phyloP scores from a whole-genome alignment of 53 echinoderm and acorn worm genomes.

The Stichopus horrens region DNA sequence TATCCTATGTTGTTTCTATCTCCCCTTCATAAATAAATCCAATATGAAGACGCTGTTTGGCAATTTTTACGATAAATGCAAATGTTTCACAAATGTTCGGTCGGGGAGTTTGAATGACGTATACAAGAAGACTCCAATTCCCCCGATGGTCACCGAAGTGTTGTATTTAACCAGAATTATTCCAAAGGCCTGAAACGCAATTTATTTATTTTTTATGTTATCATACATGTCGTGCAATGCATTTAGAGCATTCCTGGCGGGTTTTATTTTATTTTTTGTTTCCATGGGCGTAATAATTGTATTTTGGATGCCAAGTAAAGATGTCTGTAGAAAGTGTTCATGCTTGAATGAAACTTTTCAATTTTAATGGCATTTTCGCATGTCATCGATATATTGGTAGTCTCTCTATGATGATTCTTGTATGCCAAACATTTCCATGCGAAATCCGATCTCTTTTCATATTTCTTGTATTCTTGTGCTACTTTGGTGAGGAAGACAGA shows the following conservation, averaged over 20 bases:
- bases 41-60: background rate
- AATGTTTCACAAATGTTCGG: conserved; percentile 6
- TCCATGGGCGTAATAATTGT: background rate
- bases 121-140: background rate
- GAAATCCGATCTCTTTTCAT: too few relatives aligned
- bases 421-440: too few relatives aligned
- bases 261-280: background rate
- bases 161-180: background rate
- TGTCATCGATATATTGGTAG: too few relatives aligned
- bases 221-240: background rate
- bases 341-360: too few relatives aligned
- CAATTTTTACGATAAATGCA: conserved; percentile 7
- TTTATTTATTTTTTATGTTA: background rate
- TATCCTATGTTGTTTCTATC: too few relatives aligned
- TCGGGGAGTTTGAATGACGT: conserved; percentile 21
- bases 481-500: too few relatives aligned
- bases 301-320: too few relatives aligned
- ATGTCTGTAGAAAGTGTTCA: too few relatives aligned
- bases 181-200: background rate
- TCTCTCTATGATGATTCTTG: too few relatives aligned
- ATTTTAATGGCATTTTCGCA: too few relatives aligned
- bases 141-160: conserved; percentile 19
- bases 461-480: too few relatives aligned
- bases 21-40: background rate
- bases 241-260: background rate